phyloP scores from a whole-genome alignment of 2,888 invertebrate species.

The Drosophila ezoana region DNA sequence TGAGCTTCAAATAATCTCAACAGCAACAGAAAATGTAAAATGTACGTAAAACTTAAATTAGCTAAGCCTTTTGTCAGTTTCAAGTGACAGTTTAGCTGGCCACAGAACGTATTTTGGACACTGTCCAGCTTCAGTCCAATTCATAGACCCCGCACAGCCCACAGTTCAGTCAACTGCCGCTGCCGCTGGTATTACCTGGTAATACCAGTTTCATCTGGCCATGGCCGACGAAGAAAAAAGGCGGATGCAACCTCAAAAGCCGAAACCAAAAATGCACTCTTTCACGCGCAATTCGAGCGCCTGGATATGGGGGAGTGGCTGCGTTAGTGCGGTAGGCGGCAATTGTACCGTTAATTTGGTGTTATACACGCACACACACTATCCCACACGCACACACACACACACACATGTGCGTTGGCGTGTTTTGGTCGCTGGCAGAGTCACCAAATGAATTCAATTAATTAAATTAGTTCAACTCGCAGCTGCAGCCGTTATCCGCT shows the following conservation, averaged over 20 bases:
- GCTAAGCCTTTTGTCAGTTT: not conserved
- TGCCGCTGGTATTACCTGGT: conserved; percentile 18
- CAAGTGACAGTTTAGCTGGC: not conserved
- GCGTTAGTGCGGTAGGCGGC: conserved; percentile 45
- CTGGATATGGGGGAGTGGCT: conserved; percentile 1
- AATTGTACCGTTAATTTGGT: conserved; percentile 72
- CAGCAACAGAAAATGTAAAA: too few relatives aligned
- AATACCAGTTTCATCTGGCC: conserved; percentile 2
- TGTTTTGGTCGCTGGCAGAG: conserved; percentile 44
- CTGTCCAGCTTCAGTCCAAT: not conserved
- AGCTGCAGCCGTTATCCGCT: conserved; percentile 41
- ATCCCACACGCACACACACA: not conserved
- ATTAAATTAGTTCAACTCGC: conserved; percentile 75
- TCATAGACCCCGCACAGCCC: conserved; percentile 2
- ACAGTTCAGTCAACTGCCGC: conserved; percentile 13
- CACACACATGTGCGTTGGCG: conserved; percentile 7
- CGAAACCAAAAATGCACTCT: conserved; percentile 68
- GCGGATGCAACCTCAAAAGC: conserved; percentile 66
- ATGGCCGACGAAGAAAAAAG: not conserved
- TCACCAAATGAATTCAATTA: conserved; percentile 79
- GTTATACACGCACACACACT: conserved; percentile 42
- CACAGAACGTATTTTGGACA: conserved; percentile 6
- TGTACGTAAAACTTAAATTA: not conserved
- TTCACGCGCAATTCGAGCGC: conserved; percentile 46
- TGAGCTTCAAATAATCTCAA: too few relatives aligned